Evolutionary conservation across 2,113 vertebrate genomes (phyloP).

Genomic region (Gobius niger): DNA sequence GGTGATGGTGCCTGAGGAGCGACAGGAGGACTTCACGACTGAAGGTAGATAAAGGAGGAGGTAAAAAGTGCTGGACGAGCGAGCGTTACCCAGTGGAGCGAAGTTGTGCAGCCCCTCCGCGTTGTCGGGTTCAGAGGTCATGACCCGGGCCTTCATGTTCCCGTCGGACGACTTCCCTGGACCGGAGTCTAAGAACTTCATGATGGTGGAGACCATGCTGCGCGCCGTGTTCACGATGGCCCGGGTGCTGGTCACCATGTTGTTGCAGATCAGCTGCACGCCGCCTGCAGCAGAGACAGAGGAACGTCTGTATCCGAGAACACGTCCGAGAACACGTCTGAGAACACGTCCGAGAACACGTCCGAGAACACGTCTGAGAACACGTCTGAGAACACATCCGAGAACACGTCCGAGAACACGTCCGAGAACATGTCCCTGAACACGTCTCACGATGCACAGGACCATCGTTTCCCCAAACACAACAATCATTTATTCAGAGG

Average conservation of each 20-base stretch:
- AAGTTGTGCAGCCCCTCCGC: constrained; percentile 99
- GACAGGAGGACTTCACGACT: rapidly evolving
- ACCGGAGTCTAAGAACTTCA: constrained; percentile 97
- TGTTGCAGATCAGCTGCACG: constrained; percentile 98
- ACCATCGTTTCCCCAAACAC: too few species aligned
- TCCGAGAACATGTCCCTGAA: too few species aligned
- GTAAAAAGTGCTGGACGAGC: not conserved
- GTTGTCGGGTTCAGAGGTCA: constrained; percentile 96
- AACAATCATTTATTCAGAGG: too few species aligned
- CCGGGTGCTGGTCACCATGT: constrained; percentile 98
- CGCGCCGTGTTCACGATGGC: constrained; percentile 98
- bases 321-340: too few species aligned
- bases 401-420: too few species aligned
- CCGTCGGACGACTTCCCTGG: constrained; percentile 91
- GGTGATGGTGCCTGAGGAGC: constrained; percentile 90
- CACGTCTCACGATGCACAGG: too few species aligned
- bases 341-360: too few species aligned
- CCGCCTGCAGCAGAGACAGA: constrained; percentile 78
- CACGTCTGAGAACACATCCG: too few species aligned
- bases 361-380: too few species aligned
- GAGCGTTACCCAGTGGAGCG: constrained; percentile 86
- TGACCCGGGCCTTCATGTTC: constrained; percentile 91
- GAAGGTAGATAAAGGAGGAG: not conserved
- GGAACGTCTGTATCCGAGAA: too few species aligned
- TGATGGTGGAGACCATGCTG: constrained; percentile 99